These are phyloP conservation scores for Rhopalosiphum nymphaeae DNA, from an alignment of 2,888 invertebrate species.

Conservation along the genomic window DNA sequence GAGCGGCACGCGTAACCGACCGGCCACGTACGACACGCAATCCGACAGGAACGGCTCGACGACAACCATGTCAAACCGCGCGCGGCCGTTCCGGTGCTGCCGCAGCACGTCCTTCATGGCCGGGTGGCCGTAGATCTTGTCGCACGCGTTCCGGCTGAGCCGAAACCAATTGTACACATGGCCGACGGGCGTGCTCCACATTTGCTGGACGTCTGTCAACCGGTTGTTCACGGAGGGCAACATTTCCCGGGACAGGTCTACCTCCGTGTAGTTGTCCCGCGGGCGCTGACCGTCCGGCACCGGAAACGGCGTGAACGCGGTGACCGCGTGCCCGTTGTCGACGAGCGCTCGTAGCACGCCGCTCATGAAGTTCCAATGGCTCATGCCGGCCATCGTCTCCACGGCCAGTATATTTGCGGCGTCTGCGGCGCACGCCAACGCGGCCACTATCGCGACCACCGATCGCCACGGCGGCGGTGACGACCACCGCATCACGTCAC, in stretches of 20 bases:
- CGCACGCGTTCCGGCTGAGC: not conserved
- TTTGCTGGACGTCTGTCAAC: not conserved
- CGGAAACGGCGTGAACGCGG: constrained; percentile 67
- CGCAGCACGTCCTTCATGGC: not conserved
- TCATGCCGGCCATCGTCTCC: constrained; percentile 64
- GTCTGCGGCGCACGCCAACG: not conserved
- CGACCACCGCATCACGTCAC: not conserved
- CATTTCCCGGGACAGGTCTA: constrained; percentile 44
- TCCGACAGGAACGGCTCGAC: not conserved
- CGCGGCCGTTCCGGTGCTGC: not conserved
- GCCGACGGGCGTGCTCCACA: not conserved
- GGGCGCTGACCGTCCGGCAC: not conserved
- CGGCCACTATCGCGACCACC: not conserved
- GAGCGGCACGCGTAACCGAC: not conserved
- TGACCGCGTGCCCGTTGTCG: constrained; percentile 68
- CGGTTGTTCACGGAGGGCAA: not conserved
- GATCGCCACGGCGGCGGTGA: not conserved
- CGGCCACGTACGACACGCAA: not conserved
- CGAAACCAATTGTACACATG: not conserved
- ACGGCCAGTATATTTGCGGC: constrained; percentile 10
- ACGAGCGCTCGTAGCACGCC: constrained; percentile 68
- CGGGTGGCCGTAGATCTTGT: not conserved
- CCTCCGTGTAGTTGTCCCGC: constrained; percentile 42
- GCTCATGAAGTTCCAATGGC: constrained; percentile 68
- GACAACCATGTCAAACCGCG: not conserved